Conservation (phyloP, 2,113 vertebrate species). For the Passer domesticus region DNA sequence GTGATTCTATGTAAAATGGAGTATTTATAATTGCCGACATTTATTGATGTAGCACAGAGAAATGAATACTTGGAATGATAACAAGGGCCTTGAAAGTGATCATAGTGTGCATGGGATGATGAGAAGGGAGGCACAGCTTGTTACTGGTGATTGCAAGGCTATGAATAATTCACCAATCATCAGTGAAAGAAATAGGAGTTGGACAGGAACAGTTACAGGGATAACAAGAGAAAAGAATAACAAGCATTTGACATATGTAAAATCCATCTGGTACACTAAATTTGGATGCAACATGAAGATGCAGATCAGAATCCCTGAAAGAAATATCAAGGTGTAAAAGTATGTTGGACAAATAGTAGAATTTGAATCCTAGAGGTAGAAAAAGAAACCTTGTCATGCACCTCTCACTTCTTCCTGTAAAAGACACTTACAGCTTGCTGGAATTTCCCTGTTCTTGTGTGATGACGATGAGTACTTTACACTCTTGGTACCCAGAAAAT, state of each 20-base stretch:
- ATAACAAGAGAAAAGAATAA: not conserved
- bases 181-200: not conserved
- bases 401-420: not conserved
- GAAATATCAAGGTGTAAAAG: not conserved
- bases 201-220: not conserved
- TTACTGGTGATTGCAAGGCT: not conserved
- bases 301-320: not conserved
- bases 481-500: not conserved
- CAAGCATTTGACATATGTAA: not conserved
- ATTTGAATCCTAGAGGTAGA: not conserved
- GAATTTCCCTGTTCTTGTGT: not conserved
- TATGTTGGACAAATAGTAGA: not conserved
- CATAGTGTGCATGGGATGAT: not conserved
- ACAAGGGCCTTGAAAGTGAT: not conserved
- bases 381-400: not conserved
- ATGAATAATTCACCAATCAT: not conserved
- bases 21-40: not conserved
- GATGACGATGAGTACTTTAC: fast-evolving
- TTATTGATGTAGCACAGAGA: not conserved
- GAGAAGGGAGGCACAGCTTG: not conserved
- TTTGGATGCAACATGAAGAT: not conserved
- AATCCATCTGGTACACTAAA: not conserved
- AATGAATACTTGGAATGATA: not conserved
- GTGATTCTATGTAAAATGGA: not conserved
- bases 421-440: not conserved